phyloP scores from a whole-genome alignment of 2,113 vertebrate species.

The Seriola aureovittata region DNA sequence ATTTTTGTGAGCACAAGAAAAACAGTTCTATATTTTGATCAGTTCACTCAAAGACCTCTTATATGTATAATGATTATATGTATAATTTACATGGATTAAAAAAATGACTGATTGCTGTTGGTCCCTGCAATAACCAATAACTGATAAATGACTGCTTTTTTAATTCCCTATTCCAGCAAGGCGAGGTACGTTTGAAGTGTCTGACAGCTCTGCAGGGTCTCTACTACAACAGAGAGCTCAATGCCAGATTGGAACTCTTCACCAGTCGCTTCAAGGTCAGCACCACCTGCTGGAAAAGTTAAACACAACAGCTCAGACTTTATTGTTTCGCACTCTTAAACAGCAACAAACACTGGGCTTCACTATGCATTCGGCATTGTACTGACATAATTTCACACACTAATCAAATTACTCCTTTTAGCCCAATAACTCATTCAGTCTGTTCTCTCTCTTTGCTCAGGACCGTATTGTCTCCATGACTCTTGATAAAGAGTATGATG shows the following conservation, averaged over 20 bases:
- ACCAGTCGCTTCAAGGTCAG: slow-evolving; percentile 98
- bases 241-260: slow-evolving; percentile 98
- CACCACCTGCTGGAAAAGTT: slow-evolving; percentile 72
- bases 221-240: slow-evolving; percentile 98
- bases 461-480: slow-evolving; percentile 99
- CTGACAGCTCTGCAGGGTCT: slow-evolving; percentile 98
- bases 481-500: slow-evolving; percentile 99
- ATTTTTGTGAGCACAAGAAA: not conserved
- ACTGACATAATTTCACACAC: not conserved
- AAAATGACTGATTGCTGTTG: not conserved
- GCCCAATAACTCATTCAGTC: not conserved
- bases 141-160: not conserved
- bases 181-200: slow-evolving; percentile 98
- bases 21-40: not conserved
- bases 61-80: not conserved
- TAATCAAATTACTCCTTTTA: not conserved
- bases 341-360: not conserved
- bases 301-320: slow-evolving; percentile 21
- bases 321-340: not conserved
- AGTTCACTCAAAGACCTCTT: not conserved
- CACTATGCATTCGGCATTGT: not conserved
- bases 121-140: no score
- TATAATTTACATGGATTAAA: not conserved
- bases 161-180: slow-evolving; percentile 88
- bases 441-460: slow-evolving; percentile 77